Conservation (phyloP, 2,888 invertebrate species). For the Agrochola macilenta region DNA sequence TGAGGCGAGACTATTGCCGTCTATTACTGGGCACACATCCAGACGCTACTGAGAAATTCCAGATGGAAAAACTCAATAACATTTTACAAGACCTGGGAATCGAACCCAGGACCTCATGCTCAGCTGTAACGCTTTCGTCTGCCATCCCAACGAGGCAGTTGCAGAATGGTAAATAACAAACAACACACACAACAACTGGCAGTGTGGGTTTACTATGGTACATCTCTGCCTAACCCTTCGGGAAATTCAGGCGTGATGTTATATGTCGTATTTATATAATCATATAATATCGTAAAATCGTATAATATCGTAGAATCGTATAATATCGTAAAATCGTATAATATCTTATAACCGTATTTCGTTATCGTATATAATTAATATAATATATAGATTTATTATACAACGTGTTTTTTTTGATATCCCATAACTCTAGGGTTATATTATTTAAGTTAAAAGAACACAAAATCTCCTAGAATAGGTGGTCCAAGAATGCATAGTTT, state of each 20-base stretch:
- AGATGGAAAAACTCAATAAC: neutral
- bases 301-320: too few relatives aligned
- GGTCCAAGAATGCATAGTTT: too few relatives aligned
- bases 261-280: too few relatives aligned
- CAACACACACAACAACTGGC: neutral
- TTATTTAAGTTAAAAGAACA: too few relatives aligned
- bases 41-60: neutral
- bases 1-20: neutral
- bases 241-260: neutral
- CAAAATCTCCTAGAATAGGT: too few relatives aligned
- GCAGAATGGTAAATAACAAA: neutral
- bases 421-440: too few relatives aligned
- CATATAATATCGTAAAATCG: too few relatives aligned
- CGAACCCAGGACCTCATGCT: neutral
- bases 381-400: too few relatives aligned
- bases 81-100: neutral
- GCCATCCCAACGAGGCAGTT: neutral
- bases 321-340: too few relatives aligned
- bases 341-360: too few relatives aligned
- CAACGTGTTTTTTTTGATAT: too few relatives aligned
- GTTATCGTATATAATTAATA: too few relatives aligned
- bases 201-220: neutral
- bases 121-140: neutral
- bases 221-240: neutral
- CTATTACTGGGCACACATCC: neutral